Base-by-base conservation (phyloP, 2,113 vertebrate genomes). In the Stigmatopora argus region DNA sequence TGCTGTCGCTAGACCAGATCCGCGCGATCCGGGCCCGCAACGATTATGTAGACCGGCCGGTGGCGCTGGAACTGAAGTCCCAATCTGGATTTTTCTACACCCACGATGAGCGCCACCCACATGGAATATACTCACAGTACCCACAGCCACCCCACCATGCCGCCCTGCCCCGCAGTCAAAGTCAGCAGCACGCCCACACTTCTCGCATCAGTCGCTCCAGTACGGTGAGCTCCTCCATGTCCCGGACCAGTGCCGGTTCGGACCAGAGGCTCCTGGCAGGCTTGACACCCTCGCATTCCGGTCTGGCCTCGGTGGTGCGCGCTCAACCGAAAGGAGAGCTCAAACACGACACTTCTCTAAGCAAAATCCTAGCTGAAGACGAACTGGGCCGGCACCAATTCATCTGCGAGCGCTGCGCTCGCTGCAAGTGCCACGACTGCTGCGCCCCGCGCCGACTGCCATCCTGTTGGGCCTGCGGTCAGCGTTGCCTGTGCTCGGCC, bases 1-100 rank as follows among this genome's bases (percentile, higher is more conserved):
- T 98, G 64, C 92, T 98, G 74, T 97, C 97, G 66, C 93, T 99
- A 3, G 93, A 97, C 73, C 95, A 98, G 85, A 97, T 98, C 85
- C 92, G 92, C 53, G 90, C 93, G 83, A 95, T 95, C 87, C 91
- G 94, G 12, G 93, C 94, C 86, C 94, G 86, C 90, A 99, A 99
- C 79, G 94, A 99, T 90, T 99, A 99, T 56, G 94, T 98, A 92
- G 97, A 99, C 8, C 84, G 93, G 23, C 97, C 96, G 0, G 87
- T 92, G 21, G 72, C 84, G 0, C 89, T 93, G 13, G 87, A 91
- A 62, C 91, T 88, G 53, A 69, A 75, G 0, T 65, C 89, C 12
- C 90, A 90, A 82, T 92, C 94, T 14, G 91, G 91, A 77, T 91
- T 94, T 3, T 90, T 94, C 59, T 90, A 93, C 5, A 79, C 89